Percentiles rank a stretch among this genome's conserved stretches.
Conservation (phyloP, 1,140 invertebrate species). For the Drosophila fuyamai region DNA sequence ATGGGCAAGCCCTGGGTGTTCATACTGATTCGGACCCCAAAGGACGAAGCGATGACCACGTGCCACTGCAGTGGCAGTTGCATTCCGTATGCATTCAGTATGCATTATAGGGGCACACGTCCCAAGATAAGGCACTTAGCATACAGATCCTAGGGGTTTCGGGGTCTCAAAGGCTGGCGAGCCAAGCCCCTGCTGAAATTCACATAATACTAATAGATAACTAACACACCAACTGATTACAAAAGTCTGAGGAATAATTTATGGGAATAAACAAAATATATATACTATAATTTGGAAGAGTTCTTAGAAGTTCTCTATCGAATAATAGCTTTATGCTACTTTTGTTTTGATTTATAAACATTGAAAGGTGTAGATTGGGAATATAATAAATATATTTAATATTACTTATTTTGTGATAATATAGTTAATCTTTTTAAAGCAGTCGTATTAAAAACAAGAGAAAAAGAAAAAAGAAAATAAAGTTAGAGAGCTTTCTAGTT, state of each 20-base stretch:
- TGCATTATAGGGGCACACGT: neutral
- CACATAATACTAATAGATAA: neutral
- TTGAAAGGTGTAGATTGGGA: too few relatives aligned
- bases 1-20: neutral
- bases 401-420: too few relatives aligned
- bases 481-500: neutral
- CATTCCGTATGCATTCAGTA: neutral
- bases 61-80: constrained; percentile 18
- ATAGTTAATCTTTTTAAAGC: too few relatives aligned
- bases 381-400: too few relatives aligned
- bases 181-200: neutral
- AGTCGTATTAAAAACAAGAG: too few relatives aligned
- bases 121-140: neutral
- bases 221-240: neutral
- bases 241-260: too few relatives aligned
- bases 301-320: too few relatives aligned
- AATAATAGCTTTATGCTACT: too few relatives aligned
- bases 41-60: constrained; percentile 23
- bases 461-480: neutral
- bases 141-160: neutral
- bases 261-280: too few relatives aligned
- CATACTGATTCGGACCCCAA: neutral
- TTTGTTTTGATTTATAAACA: too few relatives aligned
- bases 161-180: neutral
- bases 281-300: too few relatives aligned